Evolutionary conservation across 2,888 invertebrate species (phyloP).

Genomic region (Baccha elongata): DNA sequence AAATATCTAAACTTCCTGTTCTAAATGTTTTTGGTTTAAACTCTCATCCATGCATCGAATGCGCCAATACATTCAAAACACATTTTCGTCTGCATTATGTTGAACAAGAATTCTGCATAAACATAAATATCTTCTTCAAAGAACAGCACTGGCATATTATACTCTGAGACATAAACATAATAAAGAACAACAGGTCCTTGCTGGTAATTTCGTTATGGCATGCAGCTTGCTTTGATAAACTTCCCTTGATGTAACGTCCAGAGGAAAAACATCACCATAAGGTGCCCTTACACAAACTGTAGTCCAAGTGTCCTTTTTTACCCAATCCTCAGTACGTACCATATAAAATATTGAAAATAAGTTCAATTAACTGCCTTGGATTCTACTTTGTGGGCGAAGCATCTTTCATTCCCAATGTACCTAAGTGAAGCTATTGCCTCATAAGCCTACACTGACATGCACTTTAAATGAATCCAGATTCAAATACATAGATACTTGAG

Average conservation of each 20-base stretch:
- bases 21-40: conserved; percentile 22
- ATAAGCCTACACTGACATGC: conserved; percentile 6
- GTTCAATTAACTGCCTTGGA: conserved; percentile 62
- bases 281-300: conserved; percentile 1
- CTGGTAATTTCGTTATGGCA: conserved; percentile 26
- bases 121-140: conserved; percentile 41
- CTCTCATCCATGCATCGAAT: conserved; percentile 39
- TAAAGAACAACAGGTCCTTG: conserved; percentile 66
- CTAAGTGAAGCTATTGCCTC: conserved; percentile 5
- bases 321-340: not conserved
- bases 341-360: conserved; percentile 64
- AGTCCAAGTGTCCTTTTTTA: conserved; percentile 14
- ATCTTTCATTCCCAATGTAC: not conserved
- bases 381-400: not conserved
- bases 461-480: conserved; percentile 9
- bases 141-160: not conserved
- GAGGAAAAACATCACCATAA: conserved; percentile 45
- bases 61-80: conserved; percentile 35
- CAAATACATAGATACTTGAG: conserved; percentile 10
- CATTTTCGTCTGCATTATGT: conserved; percentile 66
- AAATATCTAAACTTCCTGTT: conserved; percentile 25
- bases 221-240: conserved; percentile 16
- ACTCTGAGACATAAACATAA: conserved; percentile 48
- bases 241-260: conserved; percentile 28
- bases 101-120: conserved; percentile 57